Percentiles rank a stretch among this genome's conserved stretches.
phyloP scores from a whole-genome alignment of 2,888 invertebrate genomes.

The Tortricodes alternella region DNA sequence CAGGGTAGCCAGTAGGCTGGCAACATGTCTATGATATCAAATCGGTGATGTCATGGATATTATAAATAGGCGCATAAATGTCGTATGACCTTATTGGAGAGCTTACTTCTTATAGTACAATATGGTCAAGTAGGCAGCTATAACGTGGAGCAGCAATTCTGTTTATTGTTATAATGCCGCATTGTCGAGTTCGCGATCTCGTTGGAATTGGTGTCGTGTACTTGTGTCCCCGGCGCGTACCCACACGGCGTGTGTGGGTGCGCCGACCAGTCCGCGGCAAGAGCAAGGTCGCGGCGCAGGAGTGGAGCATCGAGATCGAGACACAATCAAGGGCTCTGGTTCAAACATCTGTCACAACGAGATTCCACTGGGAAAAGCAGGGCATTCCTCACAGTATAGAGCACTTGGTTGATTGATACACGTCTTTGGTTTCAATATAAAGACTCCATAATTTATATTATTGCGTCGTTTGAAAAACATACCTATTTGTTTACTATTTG shows the following conservation, averaged over 20 bases:
- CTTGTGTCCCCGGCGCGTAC: too few species aligned
- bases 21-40: not conserved
- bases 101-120: not conserved
- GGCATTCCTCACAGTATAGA: constrained; percentile 20
- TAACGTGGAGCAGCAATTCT: constrained; percentile 2
- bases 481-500: constrained; percentile 8
- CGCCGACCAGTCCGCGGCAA: constrained; percentile 56
- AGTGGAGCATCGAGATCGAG: constrained; percentile 10
- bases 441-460: not conserved
- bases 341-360: constrained; percentile 20
- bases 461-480: not conserved
- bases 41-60: constrained; percentile 10
- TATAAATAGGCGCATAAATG: constrained; percentile 7
- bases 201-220: constrained; percentile 33
- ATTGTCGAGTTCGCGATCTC: constrained; percentile 24
- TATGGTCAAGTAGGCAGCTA: not conserved
- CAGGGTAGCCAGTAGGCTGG: too few species aligned
- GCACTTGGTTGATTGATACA: constrained; percentile 10
- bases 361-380: constrained; percentile 23
- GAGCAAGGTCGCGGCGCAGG: constrained; percentile 27
- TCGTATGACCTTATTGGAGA: constrained; percentile 18
- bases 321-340: constrained; percentile 18
- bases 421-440: constrained; percentile 7
- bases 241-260: constrained; percentile 61
- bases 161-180: constrained; percentile 13